Evolutionary conservation across 2,113 vertebrate genomes (phyloP), one percentile per base, ranked within the genome.

Genomic region (Eptesicus fuscus): DNA sequence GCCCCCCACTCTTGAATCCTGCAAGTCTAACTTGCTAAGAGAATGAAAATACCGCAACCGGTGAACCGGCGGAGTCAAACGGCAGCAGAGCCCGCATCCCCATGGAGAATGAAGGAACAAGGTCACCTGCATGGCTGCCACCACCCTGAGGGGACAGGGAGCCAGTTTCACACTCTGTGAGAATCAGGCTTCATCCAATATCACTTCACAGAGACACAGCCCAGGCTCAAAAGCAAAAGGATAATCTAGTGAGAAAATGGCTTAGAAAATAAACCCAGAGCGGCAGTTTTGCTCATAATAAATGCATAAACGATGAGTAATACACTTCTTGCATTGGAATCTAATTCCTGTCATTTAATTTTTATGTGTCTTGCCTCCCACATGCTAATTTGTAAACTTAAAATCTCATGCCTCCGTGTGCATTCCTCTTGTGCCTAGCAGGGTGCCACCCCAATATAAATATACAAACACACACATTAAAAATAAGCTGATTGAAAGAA

Each of bases 81-180:
- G 63, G 40, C 32, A 28, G 18, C n/a, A 7, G 0, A 5, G 5
- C 25, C 25, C 78, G 2, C 2, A 0, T 13, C 32, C 61, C 37
- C 9, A 0, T 0, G 10, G 65, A 71, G 85, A 87, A 35, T 4
- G 30, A 73, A 74, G 53, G 74, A 18, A 2, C 69, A 61, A 42
- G 5, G 20, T 22, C 80, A 9, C 32, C 13, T 1, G 3, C 44
- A 14, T 0, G 22, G 53, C 40, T 16, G 59, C 28, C 35, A 2
- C 6, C 11, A 32, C 30, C 86, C 59, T 6, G 5, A 12, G 71
- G 5, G 47, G 12, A 42, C 7, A 4, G 42, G 14, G 11, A 40
- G 11, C n/a, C 40, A 42, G 18, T 1, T 20, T 51, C 25, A 37
- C 7, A 32, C n/a, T 40, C 28, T 7, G 5, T 3, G 20, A 22